Evolutionary conservation across 2,113 vertebrate genomes (phyloP).

Genomic region (Taxidea taxus): DNA sequence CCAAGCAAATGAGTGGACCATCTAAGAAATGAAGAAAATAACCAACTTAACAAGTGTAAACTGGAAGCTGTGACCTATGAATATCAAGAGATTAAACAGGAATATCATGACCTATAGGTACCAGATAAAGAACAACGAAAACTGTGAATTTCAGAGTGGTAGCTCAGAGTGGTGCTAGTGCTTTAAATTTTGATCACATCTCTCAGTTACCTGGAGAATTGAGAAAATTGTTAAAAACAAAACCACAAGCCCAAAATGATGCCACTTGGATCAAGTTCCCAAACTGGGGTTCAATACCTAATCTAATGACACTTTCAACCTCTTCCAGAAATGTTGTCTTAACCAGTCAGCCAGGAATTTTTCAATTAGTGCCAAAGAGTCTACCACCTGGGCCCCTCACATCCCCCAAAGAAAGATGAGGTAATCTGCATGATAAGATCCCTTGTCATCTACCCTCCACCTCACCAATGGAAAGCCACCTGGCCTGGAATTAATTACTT

Average conservation of each 20-base stretch:
- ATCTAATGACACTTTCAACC: background rate
- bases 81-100: background rate
- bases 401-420: background rate
- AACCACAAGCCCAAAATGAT: background rate
- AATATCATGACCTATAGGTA: background rate
- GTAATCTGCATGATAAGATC: background rate
- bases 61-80: background rate
- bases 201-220: background rate
- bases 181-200: background rate
- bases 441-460: background rate
- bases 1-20: background rate
- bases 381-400: background rate
- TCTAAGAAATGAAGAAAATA: background rate
- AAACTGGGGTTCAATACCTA: background rate
- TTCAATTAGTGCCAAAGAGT: background rate
- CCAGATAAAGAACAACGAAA: background rate
- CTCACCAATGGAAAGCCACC: background rate
- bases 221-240: background rate
- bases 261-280: background rate
- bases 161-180: background rate
- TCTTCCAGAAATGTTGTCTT: background rate
- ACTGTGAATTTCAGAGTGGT: background rate
- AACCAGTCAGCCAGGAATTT: background rate
- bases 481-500: background rate
- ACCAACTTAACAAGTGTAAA: background rate